A percentile compares a stretch with the other conserved stretches of the same genome.
These are phyloP conservation scores for Argyra leucocephala DNA, from an alignment of 2,888 invertebrate genomes.

Conservation along the genomic window DNA sequence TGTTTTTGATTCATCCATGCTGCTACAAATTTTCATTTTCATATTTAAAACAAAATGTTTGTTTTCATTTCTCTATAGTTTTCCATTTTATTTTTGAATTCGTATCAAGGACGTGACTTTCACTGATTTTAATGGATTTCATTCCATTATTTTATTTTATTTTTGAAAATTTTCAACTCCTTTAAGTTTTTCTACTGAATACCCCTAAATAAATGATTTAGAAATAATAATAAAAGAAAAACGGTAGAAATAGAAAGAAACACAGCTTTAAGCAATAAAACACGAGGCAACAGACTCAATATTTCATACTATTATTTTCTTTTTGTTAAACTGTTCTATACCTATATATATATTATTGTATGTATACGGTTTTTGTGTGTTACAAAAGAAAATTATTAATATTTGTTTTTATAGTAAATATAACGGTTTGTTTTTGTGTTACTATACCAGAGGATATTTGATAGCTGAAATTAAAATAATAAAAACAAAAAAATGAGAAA, in stretches of 20 bases:
- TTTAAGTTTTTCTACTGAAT: not conserved
- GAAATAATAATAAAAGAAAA: no score
- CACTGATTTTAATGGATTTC: not conserved
- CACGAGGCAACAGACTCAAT: not conserved
- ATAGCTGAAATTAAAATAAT: no score
- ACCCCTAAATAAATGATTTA: not conserved
- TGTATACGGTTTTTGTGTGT: no score
- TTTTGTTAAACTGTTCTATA: no score
- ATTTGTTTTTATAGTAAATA: no score
- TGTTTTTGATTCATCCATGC: not conserved
- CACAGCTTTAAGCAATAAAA: not conserved
- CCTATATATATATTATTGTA: no score
- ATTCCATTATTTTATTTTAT: not conserved
- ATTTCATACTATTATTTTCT: not conserved
- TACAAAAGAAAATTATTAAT: no score
- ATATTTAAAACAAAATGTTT: not conserved
- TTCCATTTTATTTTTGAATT: not conserved
- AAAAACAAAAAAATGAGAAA: no score
- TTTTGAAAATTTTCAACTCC: not conserved
- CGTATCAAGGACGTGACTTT: slow-evolving; percentile 1
- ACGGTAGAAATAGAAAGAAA: no score
- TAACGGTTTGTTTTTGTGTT: no score
- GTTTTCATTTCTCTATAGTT: not conserved
- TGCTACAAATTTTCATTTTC: not conserved
- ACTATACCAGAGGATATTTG: no score